phyloP scores from a whole-genome alignment of 2,113 vertebrate species.

The Scartelaos histophorus region DNA sequence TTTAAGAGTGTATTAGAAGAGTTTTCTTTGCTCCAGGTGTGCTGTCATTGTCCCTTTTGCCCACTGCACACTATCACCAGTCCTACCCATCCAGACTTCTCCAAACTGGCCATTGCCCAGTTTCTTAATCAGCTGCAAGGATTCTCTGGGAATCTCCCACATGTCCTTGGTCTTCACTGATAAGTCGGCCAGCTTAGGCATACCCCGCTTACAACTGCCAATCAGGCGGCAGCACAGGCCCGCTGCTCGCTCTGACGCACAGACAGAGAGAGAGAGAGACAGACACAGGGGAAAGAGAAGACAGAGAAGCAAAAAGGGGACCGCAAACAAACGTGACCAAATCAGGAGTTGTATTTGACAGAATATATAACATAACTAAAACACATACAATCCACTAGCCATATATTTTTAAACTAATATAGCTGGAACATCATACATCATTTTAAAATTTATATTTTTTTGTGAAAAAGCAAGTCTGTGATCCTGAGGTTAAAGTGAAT shows the following conservation, averaged over 20 bases:
- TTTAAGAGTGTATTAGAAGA: not conserved
- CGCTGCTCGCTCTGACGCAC: constrained; percentile 82
- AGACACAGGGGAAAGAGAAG: constrained; percentile 4
- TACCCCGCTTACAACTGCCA: constrained; percentile 87
- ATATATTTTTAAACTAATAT: not conserved
- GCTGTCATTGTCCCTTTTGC: constrained; percentile 35
- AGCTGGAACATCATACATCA: too few relatives aligned
- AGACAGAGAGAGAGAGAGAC: constrained; percentile 41
- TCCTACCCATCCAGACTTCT: constrained; percentile 95
- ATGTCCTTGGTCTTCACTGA: constrained; percentile 95
- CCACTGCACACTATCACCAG: constrained; percentile 26
- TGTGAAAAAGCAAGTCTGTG: not conserved
- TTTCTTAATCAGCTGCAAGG: constrained; percentile 90
- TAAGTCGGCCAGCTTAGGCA: constrained; percentile 88
- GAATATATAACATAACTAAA: constrained; percentile 9
- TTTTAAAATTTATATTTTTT: too few relatives aligned
- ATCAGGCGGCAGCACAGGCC: constrained; percentile 90
- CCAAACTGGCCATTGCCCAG: constrained; percentile 92
- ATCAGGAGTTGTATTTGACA: constrained; percentile 48
- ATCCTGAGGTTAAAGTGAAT: not conserved
- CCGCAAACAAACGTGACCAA: constrained; percentile 44
- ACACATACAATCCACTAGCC: not conserved
- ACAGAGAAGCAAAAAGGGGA: constrained; percentile 6
- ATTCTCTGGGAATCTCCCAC: constrained; percentile 93
- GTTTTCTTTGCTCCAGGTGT: constrained; percentile 48